Conservation (phyloP, 1,140 invertebrate species). For the Lepidurus couesii region DNA sequence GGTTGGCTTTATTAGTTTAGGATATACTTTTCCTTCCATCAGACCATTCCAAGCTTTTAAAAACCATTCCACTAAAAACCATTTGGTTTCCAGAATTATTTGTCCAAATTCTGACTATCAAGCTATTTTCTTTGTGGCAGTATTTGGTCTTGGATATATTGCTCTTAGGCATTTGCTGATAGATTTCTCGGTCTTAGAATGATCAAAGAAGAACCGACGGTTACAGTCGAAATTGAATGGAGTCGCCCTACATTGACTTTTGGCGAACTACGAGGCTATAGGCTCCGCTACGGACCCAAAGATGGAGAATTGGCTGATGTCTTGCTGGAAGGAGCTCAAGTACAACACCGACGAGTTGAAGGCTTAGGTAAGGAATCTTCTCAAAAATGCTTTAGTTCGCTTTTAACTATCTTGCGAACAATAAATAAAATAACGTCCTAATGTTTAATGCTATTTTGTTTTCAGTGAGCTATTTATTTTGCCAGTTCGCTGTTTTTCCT, state of each 20-base stretch:
- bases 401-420: too few relatives aligned
- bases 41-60: too few relatives aligned
- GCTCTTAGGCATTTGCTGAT: not conserved
- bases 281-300: constrained; percentile 78
- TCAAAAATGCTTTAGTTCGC: not conserved
- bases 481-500: too few relatives aligned
- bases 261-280: constrained; percentile 77
- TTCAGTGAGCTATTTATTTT: too few relatives aligned
- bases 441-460: too few relatives aligned
- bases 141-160: too few relatives aligned
- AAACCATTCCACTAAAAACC: too few relatives aligned
- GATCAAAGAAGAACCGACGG: constrained; percentile 71
- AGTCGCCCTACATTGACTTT: constrained; percentile 75
- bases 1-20: constrained; percentile 52
- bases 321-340: constrained; percentile 50
- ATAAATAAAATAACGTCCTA: too few relatives aligned
- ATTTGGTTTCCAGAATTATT: too few relatives aligned
- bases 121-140: too few relatives aligned
- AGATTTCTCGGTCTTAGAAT: constrained; percentile 50
- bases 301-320: constrained; percentile 64
- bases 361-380: constrained; percentile 47
- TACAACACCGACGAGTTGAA: constrained; percentile 53
- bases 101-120: too few relatives aligned
- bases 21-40: not conserved
- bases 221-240: constrained; percentile 87